These are phyloP conservation scores for Lepidotrigona ventralis DNA, from an alignment of 1,140 invertebrate genomes.

Conservation along the genomic window DNA sequence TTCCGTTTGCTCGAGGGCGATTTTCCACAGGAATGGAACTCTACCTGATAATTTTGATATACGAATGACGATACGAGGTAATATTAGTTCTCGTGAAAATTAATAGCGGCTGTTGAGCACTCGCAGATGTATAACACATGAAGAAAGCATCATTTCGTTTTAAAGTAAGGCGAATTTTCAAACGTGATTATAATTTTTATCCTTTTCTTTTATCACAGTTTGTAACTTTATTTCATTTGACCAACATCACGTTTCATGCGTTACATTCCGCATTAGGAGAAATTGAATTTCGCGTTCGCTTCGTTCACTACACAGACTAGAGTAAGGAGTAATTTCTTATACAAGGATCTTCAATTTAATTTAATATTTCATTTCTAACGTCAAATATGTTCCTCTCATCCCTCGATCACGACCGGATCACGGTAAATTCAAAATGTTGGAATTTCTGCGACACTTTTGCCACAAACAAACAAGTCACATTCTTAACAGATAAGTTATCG, in stretches of 20 bases:
- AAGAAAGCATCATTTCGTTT: background rate
- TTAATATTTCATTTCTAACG: background rate
- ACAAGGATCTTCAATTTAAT: background rate
- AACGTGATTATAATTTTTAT: background rate
- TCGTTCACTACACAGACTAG: background rate
- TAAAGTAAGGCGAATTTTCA: background rate
- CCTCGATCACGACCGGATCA: background rate
- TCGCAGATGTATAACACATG: background rate
- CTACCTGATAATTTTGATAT: conserved; percentile 25
- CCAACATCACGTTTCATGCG: no score
- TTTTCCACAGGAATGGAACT: background rate
- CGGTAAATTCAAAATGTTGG: background rate
- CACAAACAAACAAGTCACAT: no score
- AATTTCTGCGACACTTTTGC: background rate
- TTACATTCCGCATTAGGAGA: background rate
- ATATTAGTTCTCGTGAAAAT: conserved; percentile 1
- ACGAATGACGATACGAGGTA: background rate
- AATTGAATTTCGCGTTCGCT: background rate
- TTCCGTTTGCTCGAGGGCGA: background rate
- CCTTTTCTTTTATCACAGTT: background rate
- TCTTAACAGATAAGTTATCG: background rate
- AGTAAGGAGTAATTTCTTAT: background rate
- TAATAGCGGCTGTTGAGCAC: background rate
- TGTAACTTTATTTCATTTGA: background rate
- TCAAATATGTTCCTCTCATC: background rate